phyloP scores from a whole-genome alignment of 2,888 invertebrate genomes.

The Drosophila fungiperda region DNA sequence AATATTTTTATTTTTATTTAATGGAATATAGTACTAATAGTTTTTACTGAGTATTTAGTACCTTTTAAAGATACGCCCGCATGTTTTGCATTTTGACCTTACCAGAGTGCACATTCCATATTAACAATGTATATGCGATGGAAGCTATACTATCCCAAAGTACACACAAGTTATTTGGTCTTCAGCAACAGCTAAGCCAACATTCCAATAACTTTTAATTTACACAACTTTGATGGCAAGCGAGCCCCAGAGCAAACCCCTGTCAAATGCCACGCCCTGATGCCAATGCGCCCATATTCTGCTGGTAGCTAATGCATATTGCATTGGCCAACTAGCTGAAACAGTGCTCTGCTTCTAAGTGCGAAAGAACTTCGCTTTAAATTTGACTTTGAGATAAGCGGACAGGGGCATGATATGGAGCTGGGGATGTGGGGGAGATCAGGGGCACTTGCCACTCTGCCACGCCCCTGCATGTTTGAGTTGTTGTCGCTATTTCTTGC shows the following conservation, averaged over 20 bases:
- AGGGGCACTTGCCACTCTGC: slow-evolving; percentile 4
- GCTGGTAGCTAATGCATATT: slow-evolving; percentile 58
- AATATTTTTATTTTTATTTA: not conserved
- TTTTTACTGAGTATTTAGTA: not conserved
- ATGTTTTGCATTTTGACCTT: not conserved
- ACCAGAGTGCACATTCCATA: not conserved
- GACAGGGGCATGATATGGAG: not conserved
- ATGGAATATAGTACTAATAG: not conserved
- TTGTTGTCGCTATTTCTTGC: slow-evolving; percentile 31
- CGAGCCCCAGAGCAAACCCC: slow-evolving; percentile 6
- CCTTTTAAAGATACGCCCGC: not conserved
- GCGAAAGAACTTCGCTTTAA: slow-evolving; percentile 41
- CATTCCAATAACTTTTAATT: slow-evolving; percentile 64
- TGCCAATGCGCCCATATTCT: not conserved
- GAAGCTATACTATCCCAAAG: slow-evolving; percentile 4
- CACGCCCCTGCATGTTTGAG: slow-evolving; percentile 59
- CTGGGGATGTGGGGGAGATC: slow-evolving; percentile 1
- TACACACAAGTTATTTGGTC: slow-evolving; percentile 22
- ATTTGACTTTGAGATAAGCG: slow-evolving; percentile 66
- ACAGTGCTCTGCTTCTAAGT: slow-evolving; percentile 20
- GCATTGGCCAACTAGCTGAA: slow-evolving; percentile 60
- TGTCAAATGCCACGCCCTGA: slow-evolving; percentile 12
- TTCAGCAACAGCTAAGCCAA: slow-evolving; percentile 31
- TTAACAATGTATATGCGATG: not conserved
- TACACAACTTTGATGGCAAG: slow-evolving; percentile 36